Evolutionary conservation across 2,797 vertebrate genomes (phyloP), one percentile per base, ranked within the genome.

Genomic region (Acrossocheilus fasciatus): DNA sequence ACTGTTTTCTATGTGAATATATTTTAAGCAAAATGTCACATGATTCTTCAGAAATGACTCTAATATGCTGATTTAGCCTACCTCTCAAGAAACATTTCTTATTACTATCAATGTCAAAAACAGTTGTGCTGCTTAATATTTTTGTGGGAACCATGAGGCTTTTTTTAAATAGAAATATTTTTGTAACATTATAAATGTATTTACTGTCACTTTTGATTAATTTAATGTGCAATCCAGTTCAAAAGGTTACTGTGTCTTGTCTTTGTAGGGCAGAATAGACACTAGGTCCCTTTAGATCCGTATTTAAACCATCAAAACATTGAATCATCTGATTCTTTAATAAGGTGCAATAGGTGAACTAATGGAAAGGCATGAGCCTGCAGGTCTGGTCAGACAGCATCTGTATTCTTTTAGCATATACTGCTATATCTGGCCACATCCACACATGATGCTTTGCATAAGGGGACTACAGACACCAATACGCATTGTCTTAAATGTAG

Each of bases 401-500:
- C 52, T 84, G 57, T 77, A 76, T 64, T 78, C 69, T 52, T 45
- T 26, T 50, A 41, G 30, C 78, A 52, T 12, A 39, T 66, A 64
- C 78, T 18, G 54, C 64, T 86, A 84, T 84, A 82, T 82, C 34
- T 79, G 54, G 43, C 64, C 41, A 43, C 4, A 59, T 78, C 36
- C 30, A 45, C 64, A 54, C 54, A 45, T 36, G 54, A 69, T 73
- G 17, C 34, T 90, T 88, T 90, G 78, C 84, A 81, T 91, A 85
- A 68, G 83, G 80, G 39, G 62, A 83, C 82, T n/a, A 87, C n/a
- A 69, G 87, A 91, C 77, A 90, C 76, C 68, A 52, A 50, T 57
- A 43, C 23, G 4, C 85, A 89, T 90, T 89, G 82, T 88, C 54
- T 85, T 73, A 81, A 80, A 86, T 80, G 23, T 64, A 57, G 62